phyloP scores from a whole-genome alignment of 2,888 invertebrate genomes.

The Phragmatobia fuliginosa region DNA sequence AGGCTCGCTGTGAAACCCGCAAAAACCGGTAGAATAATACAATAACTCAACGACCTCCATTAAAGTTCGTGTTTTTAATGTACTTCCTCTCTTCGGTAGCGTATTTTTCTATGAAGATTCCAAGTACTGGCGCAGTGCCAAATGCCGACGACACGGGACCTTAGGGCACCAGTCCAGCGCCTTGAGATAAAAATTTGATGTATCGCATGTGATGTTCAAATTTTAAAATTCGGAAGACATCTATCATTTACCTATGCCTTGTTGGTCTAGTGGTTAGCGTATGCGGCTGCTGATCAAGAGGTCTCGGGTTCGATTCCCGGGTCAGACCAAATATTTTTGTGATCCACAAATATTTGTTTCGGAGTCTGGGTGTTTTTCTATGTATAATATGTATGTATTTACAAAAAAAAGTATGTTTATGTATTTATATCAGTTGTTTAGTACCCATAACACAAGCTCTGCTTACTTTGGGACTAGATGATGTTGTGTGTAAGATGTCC shows the following conservation, averaged over 20 bases:
- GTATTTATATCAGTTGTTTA: too few species aligned
- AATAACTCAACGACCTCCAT: constrained; percentile 48
- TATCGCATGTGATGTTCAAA: constrained; percentile 35
- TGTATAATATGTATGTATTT: too few species aligned
- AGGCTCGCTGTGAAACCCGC: constrained; percentile 34
- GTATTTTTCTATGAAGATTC: constrained; percentile 55
- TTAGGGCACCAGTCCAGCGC: constrained; percentile 60
- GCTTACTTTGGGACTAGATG: too few species aligned
- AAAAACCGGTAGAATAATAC: constrained; percentile 39
- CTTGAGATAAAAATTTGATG: constrained; percentile 56
- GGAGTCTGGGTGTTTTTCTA: too few species aligned
- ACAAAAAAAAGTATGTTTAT: too few species aligned
- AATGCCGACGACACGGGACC: constrained; percentile 58
- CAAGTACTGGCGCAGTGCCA: constrained; percentile 61
- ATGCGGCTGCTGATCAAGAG: too few species aligned
- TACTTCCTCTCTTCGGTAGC: constrained; percentile 59
- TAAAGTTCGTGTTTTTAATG: constrained; percentile 56
- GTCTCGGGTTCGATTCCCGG: too few species aligned
- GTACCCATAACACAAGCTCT: too few species aligned
- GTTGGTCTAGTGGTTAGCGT: too few species aligned
- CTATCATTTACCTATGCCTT: constrained; percentile 15
- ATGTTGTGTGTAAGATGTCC: too few species aligned
- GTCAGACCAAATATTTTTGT: too few species aligned
- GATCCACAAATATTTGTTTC: too few species aligned
- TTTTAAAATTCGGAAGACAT: constrained; percentile 31